These are phyloP conservation scores for Boulengeromyrus knoepffleri DNA, from an alignment of 2,113 vertebrate genomes.

Conservation along the genomic window DNA sequence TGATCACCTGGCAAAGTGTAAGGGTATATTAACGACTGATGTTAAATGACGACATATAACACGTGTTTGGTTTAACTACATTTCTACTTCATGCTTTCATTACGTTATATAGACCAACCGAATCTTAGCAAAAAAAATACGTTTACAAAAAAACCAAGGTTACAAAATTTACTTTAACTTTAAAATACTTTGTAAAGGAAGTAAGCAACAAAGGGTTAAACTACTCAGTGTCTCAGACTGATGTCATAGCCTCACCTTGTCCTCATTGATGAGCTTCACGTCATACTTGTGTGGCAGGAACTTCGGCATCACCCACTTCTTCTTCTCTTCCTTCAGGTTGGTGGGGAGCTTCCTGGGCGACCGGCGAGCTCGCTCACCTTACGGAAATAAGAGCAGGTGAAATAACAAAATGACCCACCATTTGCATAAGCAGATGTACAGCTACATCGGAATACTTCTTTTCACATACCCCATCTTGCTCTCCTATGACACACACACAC, in stretches of 20 bases:
- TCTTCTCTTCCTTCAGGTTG: conserved; percentile 88
- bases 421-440: background rate
- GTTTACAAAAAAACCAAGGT: background rate
- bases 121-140: background rate
- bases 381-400: background rate
- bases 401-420: background rate
- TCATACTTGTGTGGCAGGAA: conserved; percentile 95
- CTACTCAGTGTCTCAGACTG: background rate
- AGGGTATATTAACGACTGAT: background rate
- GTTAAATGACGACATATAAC: background rate
- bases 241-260: conserved; percentile 71
- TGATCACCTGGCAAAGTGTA: conserved; percentile 71
- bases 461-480: background rate
- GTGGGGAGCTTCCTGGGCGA: conserved; percentile 91
- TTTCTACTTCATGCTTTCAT: background rate
- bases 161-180: background rate
- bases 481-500: background rate
- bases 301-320: conserved; percentile 91
- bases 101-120: background rate
- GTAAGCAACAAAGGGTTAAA: background rate
- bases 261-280: conserved; percentile 86
- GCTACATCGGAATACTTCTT: background rate
- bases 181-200: background rate
- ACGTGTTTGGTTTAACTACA: background rate
- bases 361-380: conserved; percentile 86